Evolutionary conservation across 2,888 invertebrate genomes (phyloP), one percentile per base, ranked within the genome.

Genomic region (Drosophila atroscutellata): DNA sequence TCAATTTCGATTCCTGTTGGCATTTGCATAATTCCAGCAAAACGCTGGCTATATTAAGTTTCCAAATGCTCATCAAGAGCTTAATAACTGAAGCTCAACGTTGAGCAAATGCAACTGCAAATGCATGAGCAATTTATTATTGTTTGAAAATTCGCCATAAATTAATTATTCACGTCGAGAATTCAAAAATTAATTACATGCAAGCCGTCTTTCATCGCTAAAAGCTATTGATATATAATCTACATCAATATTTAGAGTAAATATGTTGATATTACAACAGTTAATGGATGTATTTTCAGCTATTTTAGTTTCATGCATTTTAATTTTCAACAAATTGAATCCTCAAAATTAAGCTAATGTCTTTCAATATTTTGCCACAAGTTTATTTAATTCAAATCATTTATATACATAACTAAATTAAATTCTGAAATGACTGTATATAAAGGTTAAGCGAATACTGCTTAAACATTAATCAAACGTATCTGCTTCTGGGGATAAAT

Each of bases 1-100:
- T 74, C 73, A 71, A 62, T 74, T 77, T 69, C 60, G 64, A 47
- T 66, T 72, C 70, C 66, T 69, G 71, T 58, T 42, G 68, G 39
- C 73, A 81, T 83, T 81, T 83, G 80, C 80, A 80, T 83, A 80
- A 80, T 83, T 83, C 83, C 69, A 39, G 59, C 36, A 37, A 37
- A 42, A 32, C 24, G 55, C 42, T 70, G 24, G 45, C 34, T 47
- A 42, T 50, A 45, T 36, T 13, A 15, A 45, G 20, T 34, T 34
- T 26, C 18, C 42, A 4, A 9, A 24, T 55, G 45, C 20, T 45
- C 42, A 45, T 42, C 11, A 1, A 3, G 20, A 26, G 15, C 7
- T 24, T 13, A 34, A 13, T 28, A n/a, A 30, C 36, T n/a, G 28
- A 52, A 20, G 26, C 11, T 13, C 36, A 36, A 39, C 52, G 2